Base-by-base conservation (phyloP, 2,888 invertebrate genomes). In the Clusia tigrina region DNA sequence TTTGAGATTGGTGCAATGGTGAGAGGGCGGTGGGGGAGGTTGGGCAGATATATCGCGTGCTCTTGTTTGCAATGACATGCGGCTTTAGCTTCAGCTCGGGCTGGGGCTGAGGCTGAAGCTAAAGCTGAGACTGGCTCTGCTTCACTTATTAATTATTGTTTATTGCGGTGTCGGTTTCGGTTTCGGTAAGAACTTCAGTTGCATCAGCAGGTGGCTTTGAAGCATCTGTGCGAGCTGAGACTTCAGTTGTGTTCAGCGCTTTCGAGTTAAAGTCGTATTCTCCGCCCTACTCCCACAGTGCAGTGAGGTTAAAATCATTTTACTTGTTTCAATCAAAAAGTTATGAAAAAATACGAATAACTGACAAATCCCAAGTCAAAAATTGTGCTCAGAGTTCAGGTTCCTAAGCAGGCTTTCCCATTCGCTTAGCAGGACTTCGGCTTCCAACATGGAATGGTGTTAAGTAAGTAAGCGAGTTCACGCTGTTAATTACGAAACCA, bases 11-110 rank as follows among this genome's bases (percentile, higher is more conserved):
- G 20, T 48, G 5, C 3, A 5, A 48, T 32, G 2, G 58, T 24
- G 1, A 17, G 20, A 48, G 32, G 24, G 48, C 2, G 23, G 20
- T 46, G 10, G 24, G 17, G 54, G 37, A 10, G 24, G 54, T 24
- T 1, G n/a, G 20, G 18, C n/a, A n/a, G n/a, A n/a, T n/a, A 62
- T 18, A 67, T 69, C 69, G 69, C 70, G 67, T 68, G 70, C 61
- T 61, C 62, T 60, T 65, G 61, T 66, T 69, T 62, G 57, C 60
- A 60, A 52, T 67, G 62, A 66, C 64, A 66, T 25, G 20, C 24
- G 37, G 37, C 23, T 42, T 58, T 32, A 48, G 48, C 32, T 32
- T 48, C 23, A 58, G 54, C 58, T 25, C 53, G 42, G 26, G 20
- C 32, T 38, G 38, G 18, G 15, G 18, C 9, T n/a, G 38, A 54